A percentile compares a stretch with the other conserved stretches of the same genome.
Conservation (phyloP, 2,888 invertebrate species). For the Lithophane socia region DNA sequence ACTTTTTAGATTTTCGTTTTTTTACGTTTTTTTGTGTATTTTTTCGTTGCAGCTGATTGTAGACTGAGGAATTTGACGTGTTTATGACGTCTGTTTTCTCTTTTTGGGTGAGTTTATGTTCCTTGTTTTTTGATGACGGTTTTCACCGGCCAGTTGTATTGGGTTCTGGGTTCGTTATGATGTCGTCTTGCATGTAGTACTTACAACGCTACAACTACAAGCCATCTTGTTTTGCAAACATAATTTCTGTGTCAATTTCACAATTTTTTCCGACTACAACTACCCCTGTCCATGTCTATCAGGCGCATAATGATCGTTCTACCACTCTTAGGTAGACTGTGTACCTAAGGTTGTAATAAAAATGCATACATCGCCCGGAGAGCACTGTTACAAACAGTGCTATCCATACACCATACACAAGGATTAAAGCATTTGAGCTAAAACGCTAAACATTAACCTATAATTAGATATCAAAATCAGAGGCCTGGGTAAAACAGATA, state of each 20-base stretch:
- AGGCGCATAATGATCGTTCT: no score
- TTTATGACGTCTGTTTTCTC: neutral
- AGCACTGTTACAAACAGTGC: neutral
- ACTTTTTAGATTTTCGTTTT: neutral
- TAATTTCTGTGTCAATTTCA: no score
- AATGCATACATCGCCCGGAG: neutral
- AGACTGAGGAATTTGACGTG: slow-evolving; percentile 4
- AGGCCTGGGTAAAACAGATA: no score
- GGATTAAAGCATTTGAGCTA: no score
- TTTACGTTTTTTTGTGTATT: slow-evolving; percentile 19
- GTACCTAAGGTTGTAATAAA: neutral
- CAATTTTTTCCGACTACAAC: no score
- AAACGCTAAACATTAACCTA: no score
- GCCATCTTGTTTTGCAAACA: no score
- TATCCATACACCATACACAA: no score
- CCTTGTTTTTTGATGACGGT: neutral
- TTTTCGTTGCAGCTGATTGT: slow-evolving; percentile 12
- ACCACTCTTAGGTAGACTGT: no score
- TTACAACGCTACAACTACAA: no score
- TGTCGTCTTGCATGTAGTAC: neutral
- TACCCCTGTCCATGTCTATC: no score
- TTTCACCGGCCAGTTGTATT: neutral
- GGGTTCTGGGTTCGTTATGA: neutral
- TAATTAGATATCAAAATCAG: neutral
- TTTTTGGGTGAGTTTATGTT: no score